Conservation (phyloP, 2,797 vertebrate genomes). For the Lycodopsis pacificus region DNA sequence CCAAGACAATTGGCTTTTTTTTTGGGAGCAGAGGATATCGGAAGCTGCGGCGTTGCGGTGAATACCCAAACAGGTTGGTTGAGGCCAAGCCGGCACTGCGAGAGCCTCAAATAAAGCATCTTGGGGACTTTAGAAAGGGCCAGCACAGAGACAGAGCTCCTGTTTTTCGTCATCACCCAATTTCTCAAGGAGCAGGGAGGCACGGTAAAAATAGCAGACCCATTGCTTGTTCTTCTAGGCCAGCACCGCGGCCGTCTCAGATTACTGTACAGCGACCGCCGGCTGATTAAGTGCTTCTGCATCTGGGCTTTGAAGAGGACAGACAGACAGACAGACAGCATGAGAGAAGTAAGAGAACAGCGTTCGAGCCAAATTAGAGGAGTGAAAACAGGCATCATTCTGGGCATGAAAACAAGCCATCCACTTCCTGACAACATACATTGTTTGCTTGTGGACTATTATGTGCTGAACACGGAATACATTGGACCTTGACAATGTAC, state of each 20-base stretch:
- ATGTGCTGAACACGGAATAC: conserved; percentile 3
- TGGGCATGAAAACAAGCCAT: conserved; percentile 46
- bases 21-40: conserved; percentile 5
- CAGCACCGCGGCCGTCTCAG: conserved; percentile 34
- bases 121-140: conserved; percentile 27
- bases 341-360: conserved; percentile 14
- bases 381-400: conserved; percentile 39
- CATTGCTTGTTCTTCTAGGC: conserved; percentile 39
- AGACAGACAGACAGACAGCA: conserved; percentile 20
- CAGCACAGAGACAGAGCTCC: conserved; percentile 28
- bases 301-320: conserved; percentile 43
- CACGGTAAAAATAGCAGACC: conserved; percentile 56
- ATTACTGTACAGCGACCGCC: conserved; percentile 38
- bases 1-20: conserved; percentile 43
- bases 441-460: conserved; percentile 12
- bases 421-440: conserved; percentile 16
- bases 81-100: conserved; percentile 10
- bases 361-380: conserved; percentile 39
- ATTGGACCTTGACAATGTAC: neutral
- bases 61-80: conserved; percentile 32
- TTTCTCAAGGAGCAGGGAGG: conserved; percentile 37
- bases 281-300: conserved; percentile 55
- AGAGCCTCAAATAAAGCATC: conserved; percentile 37
- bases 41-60: conserved; percentile 9
- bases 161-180: conserved; percentile 47